Conservation (phyloP, 2,888 invertebrate genomes). For the Geophilus truncorum region DNA sequence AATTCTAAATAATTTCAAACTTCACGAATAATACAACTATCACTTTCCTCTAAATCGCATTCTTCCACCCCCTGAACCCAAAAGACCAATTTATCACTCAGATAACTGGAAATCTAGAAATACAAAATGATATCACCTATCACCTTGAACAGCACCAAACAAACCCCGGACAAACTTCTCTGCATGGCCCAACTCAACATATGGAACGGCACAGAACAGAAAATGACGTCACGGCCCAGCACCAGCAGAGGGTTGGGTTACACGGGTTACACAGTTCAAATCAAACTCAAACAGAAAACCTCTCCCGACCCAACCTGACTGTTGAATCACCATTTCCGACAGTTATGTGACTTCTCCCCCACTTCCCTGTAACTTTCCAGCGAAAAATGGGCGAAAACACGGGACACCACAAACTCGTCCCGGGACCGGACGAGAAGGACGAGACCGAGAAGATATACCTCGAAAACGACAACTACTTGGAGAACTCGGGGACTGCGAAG, state of each 20-base stretch:
- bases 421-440: background rate
- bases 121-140: no score
- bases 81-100: no score
- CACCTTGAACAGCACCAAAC: no score
- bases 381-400: background rate
- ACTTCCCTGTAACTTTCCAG: background rate
- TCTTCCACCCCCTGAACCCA: no score
- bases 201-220: background rate
- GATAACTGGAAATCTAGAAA: no score
- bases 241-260: background rate
- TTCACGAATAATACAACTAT: no score
- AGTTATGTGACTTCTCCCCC: background rate
- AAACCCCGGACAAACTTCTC: background rate
- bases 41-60: no score
- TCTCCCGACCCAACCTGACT: background rate
- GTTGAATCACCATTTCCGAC: background rate
- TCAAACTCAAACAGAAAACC: background rate
- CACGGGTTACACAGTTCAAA: background rate
- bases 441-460: constrained; percentile 23
- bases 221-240: background rate
- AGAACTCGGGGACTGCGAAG: background rate
- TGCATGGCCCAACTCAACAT: background rate
- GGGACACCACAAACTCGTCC: background rate
- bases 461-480: constrained; percentile 30
- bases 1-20: no score